These are phyloP conservation scores for Delphinus delphis DNA, from an alignment of 2,113 vertebrate genomes.

Conservation along the genomic window DNA sequence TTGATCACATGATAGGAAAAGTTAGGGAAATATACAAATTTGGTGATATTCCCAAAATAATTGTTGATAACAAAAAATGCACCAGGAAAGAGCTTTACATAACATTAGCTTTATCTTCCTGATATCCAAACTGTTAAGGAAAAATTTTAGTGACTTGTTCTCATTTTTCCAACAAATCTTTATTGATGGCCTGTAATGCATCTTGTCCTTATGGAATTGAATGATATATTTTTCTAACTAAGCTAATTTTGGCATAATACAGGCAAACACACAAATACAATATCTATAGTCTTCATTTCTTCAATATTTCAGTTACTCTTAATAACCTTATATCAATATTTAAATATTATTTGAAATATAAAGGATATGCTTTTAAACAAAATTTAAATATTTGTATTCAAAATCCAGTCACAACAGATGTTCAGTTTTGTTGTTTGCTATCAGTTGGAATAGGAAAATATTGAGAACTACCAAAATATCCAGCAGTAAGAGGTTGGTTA, in stretches of 20 bases:
- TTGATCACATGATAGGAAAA: not conserved
- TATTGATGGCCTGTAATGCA: not conserved
- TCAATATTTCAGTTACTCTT: not conserved
- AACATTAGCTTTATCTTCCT: not conserved
- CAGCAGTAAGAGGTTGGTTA: not conserved
- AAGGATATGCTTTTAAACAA: not conserved
- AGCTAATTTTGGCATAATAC: not conserved
- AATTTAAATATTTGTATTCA: conserved; percentile 15
- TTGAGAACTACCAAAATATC: not conserved
- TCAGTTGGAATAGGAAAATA: not conserved
- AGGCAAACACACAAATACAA: not conserved
- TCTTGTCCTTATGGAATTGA: not conserved
- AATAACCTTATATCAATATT: not conserved
- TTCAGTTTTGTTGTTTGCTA: not conserved
- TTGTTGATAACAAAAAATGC: not conserved
- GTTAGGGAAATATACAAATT: not conserved
- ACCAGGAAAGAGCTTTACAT: not conserved
- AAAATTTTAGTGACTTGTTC: not conserved
- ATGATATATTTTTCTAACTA: not conserved
- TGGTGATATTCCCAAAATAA: not conserved
- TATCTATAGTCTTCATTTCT: not conserved
- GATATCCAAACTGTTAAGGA: not conserved
- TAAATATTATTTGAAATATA: conserved; percentile 37
- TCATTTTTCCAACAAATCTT: conserved; percentile 28
- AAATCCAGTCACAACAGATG: not conserved